phyloP scores from a whole-genome alignment of 2,797 vertebrate genomes.

The Neomorphus geoffroyi region DNA sequence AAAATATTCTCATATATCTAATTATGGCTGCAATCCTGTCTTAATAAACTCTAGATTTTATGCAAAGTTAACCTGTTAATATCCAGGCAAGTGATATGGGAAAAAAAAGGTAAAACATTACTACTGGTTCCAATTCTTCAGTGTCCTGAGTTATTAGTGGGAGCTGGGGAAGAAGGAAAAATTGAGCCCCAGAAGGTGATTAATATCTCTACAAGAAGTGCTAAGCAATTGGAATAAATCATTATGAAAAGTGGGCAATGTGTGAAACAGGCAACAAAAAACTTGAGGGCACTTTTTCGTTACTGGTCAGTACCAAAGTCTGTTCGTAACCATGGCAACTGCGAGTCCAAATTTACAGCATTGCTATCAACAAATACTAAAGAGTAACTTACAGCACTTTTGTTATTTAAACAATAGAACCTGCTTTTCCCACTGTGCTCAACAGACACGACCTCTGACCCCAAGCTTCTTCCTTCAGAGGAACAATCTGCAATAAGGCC shows the following conservation, averaged over 20 bases:
- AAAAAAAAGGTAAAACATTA: background rate
- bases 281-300: conserved; percentile 47
- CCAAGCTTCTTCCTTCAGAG: background rate
- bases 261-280: conserved; percentile 45
- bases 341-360: conserved; percentile 38
- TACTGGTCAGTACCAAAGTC: conserved; percentile 44
- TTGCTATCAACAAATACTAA: conserved; percentile 45
- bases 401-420: conserved; percentile 27
- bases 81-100: background rate
- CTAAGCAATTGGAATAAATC: conserved; percentile 47
- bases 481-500: background rate
- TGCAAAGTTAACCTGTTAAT: background rate
- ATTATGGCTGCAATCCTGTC: background rate
- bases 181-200: background rate
- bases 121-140: background rate
- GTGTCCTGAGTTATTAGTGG: background rate
- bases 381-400: conserved; percentile 32
- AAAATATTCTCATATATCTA: background rate
- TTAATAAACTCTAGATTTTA: background rate
- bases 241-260: background rate
- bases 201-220: conserved; percentile 34
- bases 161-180: background rate
- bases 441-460: background rate
- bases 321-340: conserved; percentile 73
- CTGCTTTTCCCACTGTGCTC: background rate